Evolutionary conservation across 2,113 vertebrate species (phyloP).

Genomic region (Tenebrosternarchus preto): DNA sequence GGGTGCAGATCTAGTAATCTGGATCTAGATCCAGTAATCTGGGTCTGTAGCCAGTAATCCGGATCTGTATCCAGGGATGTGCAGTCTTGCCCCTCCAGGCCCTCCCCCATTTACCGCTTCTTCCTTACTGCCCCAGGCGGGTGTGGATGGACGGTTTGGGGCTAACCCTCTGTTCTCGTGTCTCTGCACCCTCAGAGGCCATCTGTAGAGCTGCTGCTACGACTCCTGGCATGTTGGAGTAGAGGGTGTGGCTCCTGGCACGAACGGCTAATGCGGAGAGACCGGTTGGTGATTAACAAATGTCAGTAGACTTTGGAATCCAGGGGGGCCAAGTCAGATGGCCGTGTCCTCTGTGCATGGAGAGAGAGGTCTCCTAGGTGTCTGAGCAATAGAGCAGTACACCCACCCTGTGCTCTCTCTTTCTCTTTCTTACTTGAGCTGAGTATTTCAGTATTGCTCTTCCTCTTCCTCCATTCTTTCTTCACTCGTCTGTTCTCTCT

Average conservation of each 20-base stretch:
- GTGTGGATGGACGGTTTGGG: conserved; percentile 70
- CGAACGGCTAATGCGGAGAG: conserved; percentile 86
- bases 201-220: conserved; percentile 82
- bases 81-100: not conserved
- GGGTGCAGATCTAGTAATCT: not conserved
- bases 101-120: not conserved
- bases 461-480: not conserved
- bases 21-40: conserved; percentile 45
- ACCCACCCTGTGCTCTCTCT: conserved; percentile 41
- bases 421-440: not conserved
- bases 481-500: not conserved
- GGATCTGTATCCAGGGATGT: too few species aligned
- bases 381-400: conserved; percentile 70
- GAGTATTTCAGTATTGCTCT: not conserved
- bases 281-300: conserved; percentile 99
- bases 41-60: too few species aligned
- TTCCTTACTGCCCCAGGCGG: conserved; percentile 5
- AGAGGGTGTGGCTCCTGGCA: conserved; percentile 94
- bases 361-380: conserved; percentile 81
- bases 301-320: conserved; percentile 99
- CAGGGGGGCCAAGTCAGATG: conserved; percentile 84
- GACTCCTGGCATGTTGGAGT: conserved; percentile 83
- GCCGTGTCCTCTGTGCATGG: conserved; percentile 82
- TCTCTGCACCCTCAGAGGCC: conserved; percentile 81
- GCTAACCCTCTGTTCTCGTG: conserved; percentile 75